Conservation (phyloP, 2,888 invertebrate genomes). For the Nebria salina region DNA sequence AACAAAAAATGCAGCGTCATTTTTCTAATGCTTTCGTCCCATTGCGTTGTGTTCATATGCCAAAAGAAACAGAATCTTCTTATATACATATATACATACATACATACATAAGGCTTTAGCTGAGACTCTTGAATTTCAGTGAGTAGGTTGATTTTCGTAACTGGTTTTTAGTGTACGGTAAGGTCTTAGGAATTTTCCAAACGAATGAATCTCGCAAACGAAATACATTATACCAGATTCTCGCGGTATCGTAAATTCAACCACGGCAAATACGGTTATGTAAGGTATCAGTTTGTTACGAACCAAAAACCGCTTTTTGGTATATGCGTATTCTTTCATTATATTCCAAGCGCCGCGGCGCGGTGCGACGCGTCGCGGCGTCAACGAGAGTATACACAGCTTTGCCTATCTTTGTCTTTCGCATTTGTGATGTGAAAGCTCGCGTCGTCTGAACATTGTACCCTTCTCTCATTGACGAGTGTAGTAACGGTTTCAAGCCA, state of each 20-base stretch:
- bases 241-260: conserved; percentile 9
- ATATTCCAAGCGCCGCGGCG: background rate
- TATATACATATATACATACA: too few species aligned
- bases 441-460: too few species aligned
- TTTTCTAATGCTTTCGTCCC: too few species aligned
- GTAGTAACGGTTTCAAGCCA: background rate
- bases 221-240: conserved; percentile 18
- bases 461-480: background rate
- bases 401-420: background rate
- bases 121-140: background rate
- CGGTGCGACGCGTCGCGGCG: background rate
- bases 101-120: background rate
- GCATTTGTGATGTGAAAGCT: background rate
- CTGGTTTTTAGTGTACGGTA: background rate
- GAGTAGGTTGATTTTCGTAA: background rate
- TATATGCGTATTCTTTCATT: background rate
- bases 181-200: conserved; percentile 15
- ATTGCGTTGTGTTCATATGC: too few species aligned
- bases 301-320: conserved; percentile 6
- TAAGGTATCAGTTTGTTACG: conserved; percentile 24
- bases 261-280: conserved; percentile 18
- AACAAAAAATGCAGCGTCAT: background rate
- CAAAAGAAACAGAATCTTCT: too few species aligned
- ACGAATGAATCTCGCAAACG: conserved; percentile 17
- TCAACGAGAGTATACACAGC: background rate